phyloP scores from a whole-genome alignment of 1,140 invertebrate genomes.

The Rhyacophila brunnea region DNA sequence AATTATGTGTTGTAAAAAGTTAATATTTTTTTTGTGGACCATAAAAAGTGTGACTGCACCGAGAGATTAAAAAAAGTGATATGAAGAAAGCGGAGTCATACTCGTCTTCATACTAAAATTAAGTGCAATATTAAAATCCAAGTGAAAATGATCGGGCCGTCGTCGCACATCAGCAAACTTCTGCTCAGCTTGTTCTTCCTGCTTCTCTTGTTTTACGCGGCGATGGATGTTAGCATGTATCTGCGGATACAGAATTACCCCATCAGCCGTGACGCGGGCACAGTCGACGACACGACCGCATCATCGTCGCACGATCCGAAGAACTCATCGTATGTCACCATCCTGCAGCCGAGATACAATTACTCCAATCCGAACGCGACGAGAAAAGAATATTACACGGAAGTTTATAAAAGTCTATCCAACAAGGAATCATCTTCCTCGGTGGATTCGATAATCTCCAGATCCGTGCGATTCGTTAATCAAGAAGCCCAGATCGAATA shows the following conservation, averaged over 20 bases:
- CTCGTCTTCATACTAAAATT: too few species aligned
- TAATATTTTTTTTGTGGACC: too few species aligned
- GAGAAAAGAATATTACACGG: constrained; percentile 23
- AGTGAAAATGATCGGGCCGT: constrained; percentile 55
- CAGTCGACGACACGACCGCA: background rate
- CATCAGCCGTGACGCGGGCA: constrained; percentile 38
- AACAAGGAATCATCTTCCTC: background rate
- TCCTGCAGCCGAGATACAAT: background rate
- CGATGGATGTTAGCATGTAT: constrained; percentile 62
- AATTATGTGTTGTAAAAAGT: too few species aligned
- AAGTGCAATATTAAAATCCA: too few species aligned
- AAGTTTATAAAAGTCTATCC: constrained; percentile 11
- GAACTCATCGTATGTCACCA: constrained; percentile 3
- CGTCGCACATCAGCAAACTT: constrained; percentile 59
- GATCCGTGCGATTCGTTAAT: constrained; percentile 7
- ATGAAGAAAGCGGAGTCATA: too few species aligned
- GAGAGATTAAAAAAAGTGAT: too few species aligned
- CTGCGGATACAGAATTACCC: constrained; percentile 61
- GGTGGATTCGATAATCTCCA: constrained; percentile 9
- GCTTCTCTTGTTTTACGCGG: constrained; percentile 57
- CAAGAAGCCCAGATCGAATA: constrained; percentile 42
- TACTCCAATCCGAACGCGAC: constrained; percentile 15
- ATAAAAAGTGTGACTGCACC: too few species aligned
- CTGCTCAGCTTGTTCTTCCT: constrained; percentile 51
- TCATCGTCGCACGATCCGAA: constrained; percentile 4